Conservation (phyloP, 2,113 vertebrate genomes). For the Crotalus horridus region DNA sequence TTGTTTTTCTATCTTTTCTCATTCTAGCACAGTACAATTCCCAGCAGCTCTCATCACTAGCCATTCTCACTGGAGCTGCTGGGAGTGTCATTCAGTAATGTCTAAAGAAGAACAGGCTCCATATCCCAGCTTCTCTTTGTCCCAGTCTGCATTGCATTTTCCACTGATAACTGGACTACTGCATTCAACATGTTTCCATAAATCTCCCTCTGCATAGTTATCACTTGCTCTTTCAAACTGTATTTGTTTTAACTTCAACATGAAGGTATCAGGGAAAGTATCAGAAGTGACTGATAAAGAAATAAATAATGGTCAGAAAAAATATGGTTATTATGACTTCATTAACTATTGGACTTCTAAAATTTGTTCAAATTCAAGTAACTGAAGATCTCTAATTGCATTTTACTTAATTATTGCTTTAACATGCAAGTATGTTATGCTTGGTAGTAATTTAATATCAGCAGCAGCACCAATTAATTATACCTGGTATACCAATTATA, state of each 20-base stretch:
- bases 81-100: not conserved
- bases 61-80: not conserved
- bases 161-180: not conserved
- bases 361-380: conserved; percentile 57
- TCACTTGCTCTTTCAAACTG: conserved; percentile 52
- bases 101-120: not conserved
- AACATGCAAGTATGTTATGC: conserved; percentile 61
- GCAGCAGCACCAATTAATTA: conserved; percentile 63
- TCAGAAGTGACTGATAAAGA: conserved; percentile 9
- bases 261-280: conserved; percentile 27
- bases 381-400: conserved; percentile 56
- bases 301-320: conserved; percentile 47
- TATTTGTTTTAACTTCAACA: conserved; percentile 38
- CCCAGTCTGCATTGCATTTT: not conserved
- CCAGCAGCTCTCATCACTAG: not conserved
- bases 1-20: too few relatives aligned
- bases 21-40: not conserved
- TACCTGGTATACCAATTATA: conserved; percentile 33
- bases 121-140: not conserved
- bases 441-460: conserved; percentile 62
- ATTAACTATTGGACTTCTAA: conserved; percentile 47
- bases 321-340: conserved; percentile 56
- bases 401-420: conserved; percentile 64
- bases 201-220: conserved; percentile 32
- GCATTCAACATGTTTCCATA: conserved; percentile 18